phyloP scores from a whole-genome alignment of 2,113 vertebrate species.

The Nipponia nippon region DNA sequence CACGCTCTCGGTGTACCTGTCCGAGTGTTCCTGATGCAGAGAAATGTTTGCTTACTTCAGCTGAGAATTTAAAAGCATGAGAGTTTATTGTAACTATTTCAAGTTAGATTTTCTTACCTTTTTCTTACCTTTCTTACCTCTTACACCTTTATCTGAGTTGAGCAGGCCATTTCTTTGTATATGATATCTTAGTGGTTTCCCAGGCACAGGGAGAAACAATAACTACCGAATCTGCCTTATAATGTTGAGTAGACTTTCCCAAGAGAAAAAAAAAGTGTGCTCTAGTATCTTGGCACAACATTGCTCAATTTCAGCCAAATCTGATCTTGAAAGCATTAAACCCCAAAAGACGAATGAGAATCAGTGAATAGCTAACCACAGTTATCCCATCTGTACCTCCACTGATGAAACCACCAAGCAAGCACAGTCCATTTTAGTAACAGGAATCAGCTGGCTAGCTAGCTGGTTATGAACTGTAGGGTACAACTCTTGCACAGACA shows the following conservation, averaged over 20 bases:
- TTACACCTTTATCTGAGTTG: not conserved
- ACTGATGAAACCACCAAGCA: not conserved
- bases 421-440: not conserved
- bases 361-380: not conserved
- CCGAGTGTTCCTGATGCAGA: not conserved
- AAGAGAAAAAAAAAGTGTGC: rapidly evolving
- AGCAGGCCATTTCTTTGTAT: not conserved
- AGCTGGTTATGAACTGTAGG: not conserved
- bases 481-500: not conserved
- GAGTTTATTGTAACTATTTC: not conserved
- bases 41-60: not conserved
- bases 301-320: not conserved
- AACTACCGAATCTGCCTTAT: not conserved
- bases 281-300: not conserved
- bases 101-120: not conserved
- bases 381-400: not conserved
- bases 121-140: not conserved
- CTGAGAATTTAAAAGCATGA: not conserved
- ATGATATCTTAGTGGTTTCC: not conserved
- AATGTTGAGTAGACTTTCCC: not conserved
- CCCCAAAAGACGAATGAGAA: not conserved
- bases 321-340: not conserved
- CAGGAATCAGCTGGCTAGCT: not conserved
- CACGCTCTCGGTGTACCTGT: not conserved
- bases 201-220: not conserved